A percentile compares a stretch with the other conserved stretches of the same genome.
phyloP scores from a whole-genome alignment of 2,888 invertebrate genomes.

The Tiliacea aurago region DNA sequence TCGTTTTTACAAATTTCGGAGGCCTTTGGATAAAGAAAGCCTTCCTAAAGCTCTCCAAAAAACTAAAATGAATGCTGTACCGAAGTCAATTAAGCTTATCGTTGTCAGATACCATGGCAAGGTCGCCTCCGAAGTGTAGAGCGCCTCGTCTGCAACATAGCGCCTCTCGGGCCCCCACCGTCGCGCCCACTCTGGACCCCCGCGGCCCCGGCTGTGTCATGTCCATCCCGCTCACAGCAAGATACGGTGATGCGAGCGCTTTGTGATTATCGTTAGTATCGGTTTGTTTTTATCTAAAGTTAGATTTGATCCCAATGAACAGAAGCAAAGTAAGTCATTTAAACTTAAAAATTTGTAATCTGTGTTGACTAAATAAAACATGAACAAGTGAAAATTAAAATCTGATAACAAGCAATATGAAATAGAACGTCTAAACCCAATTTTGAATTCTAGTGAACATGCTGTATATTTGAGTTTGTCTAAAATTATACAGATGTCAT shows the following conservation, averaged over 20 bases:
- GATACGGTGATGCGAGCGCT: constrained; percentile 70
- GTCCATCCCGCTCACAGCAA: constrained; percentile 72
- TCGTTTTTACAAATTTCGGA: too few species aligned
- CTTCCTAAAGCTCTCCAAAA: too few species aligned
- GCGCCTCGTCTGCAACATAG: constrained; percentile 85
- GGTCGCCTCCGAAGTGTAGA: constrained; percentile 82
- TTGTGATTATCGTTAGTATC: constrained; percentile 81
- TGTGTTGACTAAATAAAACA: neutral
- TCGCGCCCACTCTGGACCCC: constrained; percentile 77
- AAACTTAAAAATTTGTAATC: neutral
- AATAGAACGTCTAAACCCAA: neutral
- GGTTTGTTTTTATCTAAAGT: neutral
- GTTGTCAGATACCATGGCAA: constrained; percentile 66
- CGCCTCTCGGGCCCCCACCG: constrained; percentile 78
- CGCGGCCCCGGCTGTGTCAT: constrained; percentile 74
- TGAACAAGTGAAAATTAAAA: neutral
- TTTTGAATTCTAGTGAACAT: neutral
- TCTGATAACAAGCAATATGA: neutral
- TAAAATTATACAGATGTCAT: constrained; percentile 36
- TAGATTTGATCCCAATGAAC: neutral
- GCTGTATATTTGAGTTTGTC: neutral
- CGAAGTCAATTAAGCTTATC: neutral
- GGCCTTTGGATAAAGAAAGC: too few species aligned
- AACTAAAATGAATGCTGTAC: neutral
- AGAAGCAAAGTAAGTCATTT: neutral